These are phyloP conservation scores for Styela clava DNA, from an alignment of 23 tunicate species.

Conservation along the genomic window DNA sequence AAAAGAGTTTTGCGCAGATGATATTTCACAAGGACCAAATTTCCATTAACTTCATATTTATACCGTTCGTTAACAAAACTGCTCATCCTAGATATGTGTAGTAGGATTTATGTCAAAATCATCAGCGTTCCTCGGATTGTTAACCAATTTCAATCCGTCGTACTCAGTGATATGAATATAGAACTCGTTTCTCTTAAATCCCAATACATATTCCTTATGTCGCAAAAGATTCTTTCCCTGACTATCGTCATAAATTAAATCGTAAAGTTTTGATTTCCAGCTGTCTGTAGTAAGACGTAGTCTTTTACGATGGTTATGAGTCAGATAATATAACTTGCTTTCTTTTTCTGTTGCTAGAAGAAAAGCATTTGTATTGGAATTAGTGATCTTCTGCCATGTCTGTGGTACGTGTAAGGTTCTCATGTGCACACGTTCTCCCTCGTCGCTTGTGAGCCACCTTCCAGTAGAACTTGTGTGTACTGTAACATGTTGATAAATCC, in stretches of 20 bases:
- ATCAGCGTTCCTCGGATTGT: neutral
- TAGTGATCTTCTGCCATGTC: neutral
- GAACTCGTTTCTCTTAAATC: neutral
- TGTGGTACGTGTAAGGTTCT: neutral
- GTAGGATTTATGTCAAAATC: neutral
- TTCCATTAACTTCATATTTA: too few relatives aligned
- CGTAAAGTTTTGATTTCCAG: neutral
- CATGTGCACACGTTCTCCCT: neutral
- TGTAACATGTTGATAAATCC: neutral
- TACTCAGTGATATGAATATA: neutral
- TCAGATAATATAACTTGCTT: neutral
- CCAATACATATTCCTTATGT: neutral
- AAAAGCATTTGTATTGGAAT: neutral
- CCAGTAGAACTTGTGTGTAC: neutral
- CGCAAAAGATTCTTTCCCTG: neutral
- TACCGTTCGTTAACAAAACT: too few relatives aligned
- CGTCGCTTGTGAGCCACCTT: neutral
- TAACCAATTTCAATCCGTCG: neutral
- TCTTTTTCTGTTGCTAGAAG: neutral
- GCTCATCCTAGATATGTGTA: too few relatives aligned
- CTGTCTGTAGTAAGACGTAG: neutral
- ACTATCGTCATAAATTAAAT: neutral
- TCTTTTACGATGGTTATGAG: neutral
- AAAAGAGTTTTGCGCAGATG: too few relatives aligned
- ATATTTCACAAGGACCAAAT: too few relatives aligned